Conservation (phyloP, 2,888 invertebrate species). For the Chymomyza fuscimana region DNA sequence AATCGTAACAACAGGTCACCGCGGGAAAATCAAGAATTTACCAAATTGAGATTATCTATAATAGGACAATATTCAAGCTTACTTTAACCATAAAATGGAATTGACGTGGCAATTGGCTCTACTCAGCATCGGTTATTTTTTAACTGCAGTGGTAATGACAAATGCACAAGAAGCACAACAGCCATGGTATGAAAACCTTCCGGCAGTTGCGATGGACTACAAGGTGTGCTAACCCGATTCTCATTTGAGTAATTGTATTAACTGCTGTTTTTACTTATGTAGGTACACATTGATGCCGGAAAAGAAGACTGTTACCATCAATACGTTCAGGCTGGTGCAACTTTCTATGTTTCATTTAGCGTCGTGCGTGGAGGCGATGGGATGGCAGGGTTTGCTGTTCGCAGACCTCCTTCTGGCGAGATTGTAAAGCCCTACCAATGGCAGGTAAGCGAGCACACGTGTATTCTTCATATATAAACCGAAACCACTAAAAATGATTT, state of each 20-base stretch:
- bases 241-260: background rate
- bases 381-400: conserved; percentile 94
- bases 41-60: background rate
- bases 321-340: conserved; percentile 94
- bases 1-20: background rate
- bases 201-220: conserved; percentile 97
- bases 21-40: background rate
- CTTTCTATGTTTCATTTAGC: conserved; percentile 96
- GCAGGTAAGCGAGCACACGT: conserved; percentile 79
- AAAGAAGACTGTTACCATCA: conserved; percentile 97
- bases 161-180: conserved; percentile 81
- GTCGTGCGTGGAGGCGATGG: conserved; percentile 96
- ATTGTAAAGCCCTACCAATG: conserved; percentile 95
- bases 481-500: too few relatives aligned
- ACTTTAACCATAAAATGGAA: conserved; percentile 53
- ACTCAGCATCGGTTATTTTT: background rate
- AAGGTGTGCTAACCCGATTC: conserved; percentile 81
- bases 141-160: conserved; percentile 29
- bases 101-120: conserved; percentile 76
- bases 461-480: too few relatives aligned
- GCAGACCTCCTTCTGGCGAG: conserved; percentile 90
- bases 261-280: background rate
- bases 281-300: conserved; percentile 93
- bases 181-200: conserved; percentile 92
- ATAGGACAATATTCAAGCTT: conserved; percentile 27